These are phyloP conservation scores for Agonopterix subpropinquella DNA, from an alignment of 2,888 invertebrate genomes.

Conservation along the genomic window DNA sequence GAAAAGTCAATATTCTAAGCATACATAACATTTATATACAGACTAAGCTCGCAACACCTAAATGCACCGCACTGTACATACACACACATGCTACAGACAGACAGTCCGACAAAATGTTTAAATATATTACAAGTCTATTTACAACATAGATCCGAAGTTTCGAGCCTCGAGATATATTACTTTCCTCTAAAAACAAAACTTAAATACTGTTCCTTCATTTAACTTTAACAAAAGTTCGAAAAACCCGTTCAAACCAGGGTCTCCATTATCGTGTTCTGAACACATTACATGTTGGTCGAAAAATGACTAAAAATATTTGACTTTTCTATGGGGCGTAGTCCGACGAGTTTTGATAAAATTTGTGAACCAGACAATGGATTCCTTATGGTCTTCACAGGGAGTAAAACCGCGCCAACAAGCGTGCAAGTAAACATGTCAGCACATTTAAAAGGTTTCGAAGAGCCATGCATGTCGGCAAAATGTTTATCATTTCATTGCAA, in stretches of 20 bases:
- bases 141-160: constrained; percentile 25
- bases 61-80: constrained; percentile 39
- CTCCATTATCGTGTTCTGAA: no score
- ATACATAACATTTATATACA: constrained; percentile 63
- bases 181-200: constrained; percentile 11
- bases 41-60: constrained; percentile 55
- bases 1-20: constrained; percentile 44
- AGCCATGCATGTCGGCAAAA: not conserved
- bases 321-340: no score
- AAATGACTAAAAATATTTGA: no score
- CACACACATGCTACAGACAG: constrained; percentile 30
- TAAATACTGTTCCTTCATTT: constrained; percentile 14
- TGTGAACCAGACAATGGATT: no score
- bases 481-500: not conserved
- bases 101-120: constrained; percentile 9
- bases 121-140: constrained; percentile 34
- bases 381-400: no score
- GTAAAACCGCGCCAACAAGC: no score
- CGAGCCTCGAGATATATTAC: constrained; percentile 27
- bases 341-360: no score
- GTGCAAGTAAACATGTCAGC: no score
- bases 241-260: no score
- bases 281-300: no score
- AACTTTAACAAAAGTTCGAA: no score
- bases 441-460: no score